Evolutionary conservation across 2,888 invertebrate species (phyloP).

Genomic region (Ophonus ardosiacus): DNA sequence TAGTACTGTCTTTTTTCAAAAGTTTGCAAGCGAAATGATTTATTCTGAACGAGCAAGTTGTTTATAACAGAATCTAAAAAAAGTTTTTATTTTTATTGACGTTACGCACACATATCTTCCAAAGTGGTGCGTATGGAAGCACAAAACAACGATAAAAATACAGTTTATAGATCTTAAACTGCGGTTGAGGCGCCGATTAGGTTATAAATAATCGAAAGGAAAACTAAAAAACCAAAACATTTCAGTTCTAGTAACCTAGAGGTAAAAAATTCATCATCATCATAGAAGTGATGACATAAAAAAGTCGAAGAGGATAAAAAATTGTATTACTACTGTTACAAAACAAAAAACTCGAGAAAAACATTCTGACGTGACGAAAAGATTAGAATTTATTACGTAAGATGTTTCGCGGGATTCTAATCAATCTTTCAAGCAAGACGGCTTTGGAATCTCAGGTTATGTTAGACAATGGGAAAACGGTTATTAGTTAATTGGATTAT

Average conservation of each 20-base stretch:
- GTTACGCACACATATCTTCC: neutral
- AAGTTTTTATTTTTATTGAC: slow-evolving; percentile 8
- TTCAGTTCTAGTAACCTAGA: slow-evolving; percentile 39
- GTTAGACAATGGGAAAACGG: neutral
- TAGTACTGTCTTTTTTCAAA: too few species aligned
- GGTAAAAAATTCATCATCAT: too few species aligned
- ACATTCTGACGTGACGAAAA: neutral
- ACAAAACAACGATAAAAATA: slow-evolving; percentile 39
- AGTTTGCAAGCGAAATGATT: too few species aligned
- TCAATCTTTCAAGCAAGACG: neutral
- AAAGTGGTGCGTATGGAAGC: slow-evolving; percentile 10
- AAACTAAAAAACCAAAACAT: slow-evolving; percentile 33
- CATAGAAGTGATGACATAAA: slow-evolving; percentile 23
- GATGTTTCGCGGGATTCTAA: neutral
- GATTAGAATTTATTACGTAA: slow-evolving; percentile 45
- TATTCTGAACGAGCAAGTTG: too few species aligned
- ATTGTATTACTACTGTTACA: slow-evolving; percentile 22
- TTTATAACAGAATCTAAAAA: neutral
- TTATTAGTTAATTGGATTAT: neutral
- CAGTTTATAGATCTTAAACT: slow-evolving; percentile 39
- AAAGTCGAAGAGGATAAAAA: slow-evolving; percentile 10
- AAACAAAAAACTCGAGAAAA: slow-evolving; percentile 8
- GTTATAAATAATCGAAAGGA: slow-evolving; percentile 29
- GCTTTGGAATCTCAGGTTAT: neutral
- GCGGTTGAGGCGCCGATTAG: slow-evolving; percentile 11